Percentiles rank a stretch among this genome's conserved stretches.
Conservation (phyloP, 2,113 vertebrate genomes). For the Rutilus rutilus region DNA sequence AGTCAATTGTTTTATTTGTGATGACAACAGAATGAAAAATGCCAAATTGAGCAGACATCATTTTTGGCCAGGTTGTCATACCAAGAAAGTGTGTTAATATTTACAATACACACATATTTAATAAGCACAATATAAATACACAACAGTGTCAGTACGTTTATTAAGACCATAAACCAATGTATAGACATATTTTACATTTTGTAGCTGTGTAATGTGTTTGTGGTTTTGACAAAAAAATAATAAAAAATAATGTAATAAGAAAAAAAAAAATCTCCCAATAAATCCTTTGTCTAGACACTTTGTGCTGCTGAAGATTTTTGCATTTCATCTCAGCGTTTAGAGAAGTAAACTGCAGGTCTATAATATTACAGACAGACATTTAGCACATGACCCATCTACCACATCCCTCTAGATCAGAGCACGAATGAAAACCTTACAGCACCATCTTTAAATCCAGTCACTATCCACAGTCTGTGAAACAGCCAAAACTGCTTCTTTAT, state of each 20-base stretch:
- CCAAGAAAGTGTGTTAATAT: too few relatives aligned
- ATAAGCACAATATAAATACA: not conserved
- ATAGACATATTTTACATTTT: not conserved
- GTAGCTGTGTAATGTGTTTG: not conserved
- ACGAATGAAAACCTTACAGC: not conserved
- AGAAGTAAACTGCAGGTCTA: not conserved
- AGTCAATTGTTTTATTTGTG: too few relatives aligned
- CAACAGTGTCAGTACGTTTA: not conserved
- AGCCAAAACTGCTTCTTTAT: not conserved
- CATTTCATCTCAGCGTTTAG: not conserved
- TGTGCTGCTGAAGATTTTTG: not conserved
- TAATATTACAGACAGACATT: not conserved
- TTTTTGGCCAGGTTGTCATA: too few relatives aligned
- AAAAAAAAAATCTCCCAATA: not conserved
- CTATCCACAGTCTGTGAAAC: not conserved
- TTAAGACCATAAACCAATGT: not conserved
- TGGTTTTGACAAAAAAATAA: not conserved
- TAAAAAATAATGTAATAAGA: not conserved
- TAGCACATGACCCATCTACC: not conserved
- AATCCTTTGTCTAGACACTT: not conserved
- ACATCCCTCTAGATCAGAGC: not conserved
- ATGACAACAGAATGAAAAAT: too few relatives aligned
- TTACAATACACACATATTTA: not conserved
- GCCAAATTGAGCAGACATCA: too few relatives aligned
- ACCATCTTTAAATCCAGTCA: not conserved